These are phyloP conservation scores for Carassius carassius DNA, from an alignment of 2,113 vertebrate genomes.

Conservation along the genomic window DNA sequence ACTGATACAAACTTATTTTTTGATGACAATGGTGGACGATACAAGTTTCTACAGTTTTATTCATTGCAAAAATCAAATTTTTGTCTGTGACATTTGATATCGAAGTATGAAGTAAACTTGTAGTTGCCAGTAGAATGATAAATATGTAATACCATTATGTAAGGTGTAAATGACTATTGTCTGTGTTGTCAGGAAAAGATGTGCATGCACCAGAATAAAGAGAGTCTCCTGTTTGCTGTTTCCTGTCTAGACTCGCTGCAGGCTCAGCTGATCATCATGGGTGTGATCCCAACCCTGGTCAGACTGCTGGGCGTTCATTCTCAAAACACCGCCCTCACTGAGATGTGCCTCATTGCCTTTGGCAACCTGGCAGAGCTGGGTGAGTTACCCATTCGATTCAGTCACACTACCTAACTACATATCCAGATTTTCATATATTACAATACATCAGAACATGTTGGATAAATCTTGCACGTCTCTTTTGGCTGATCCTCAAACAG, in stretches of 20 bases:
- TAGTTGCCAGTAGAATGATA: background rate
- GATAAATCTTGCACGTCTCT: background rate
- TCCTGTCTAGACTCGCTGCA: conserved; percentile 87
- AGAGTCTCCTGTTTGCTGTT: conserved; percentile 36
- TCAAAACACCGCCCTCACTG: conserved; percentile 91
- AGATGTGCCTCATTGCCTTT: conserved; percentile 99
- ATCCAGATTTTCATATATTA: background rate
- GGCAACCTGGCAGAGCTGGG: conserved; percentile 98
- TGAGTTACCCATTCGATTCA: conserved; percentile 64
- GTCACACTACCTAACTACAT: background rate
- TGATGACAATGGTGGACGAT: background rate
- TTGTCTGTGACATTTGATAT: background rate
- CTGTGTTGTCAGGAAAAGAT: background rate
- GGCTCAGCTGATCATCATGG: conserved; percentile 96
- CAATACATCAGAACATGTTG: background rate
- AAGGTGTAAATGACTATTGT: background rate
- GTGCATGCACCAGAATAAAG: background rate
- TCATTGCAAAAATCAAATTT: background rate
- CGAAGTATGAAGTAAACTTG: background rate
- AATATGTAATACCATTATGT: background rate
- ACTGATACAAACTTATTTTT: background rate
- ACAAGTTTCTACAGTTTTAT: background rate
- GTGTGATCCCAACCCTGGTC: conserved; percentile 95
- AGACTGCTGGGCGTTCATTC: conserved; percentile 91
- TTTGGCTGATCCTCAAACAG: conserved; percentile 67